Evolutionary conservation across 2,797 vertebrate species (phyloP).

Genomic region (Semaprochilodus insignis): DNA sequence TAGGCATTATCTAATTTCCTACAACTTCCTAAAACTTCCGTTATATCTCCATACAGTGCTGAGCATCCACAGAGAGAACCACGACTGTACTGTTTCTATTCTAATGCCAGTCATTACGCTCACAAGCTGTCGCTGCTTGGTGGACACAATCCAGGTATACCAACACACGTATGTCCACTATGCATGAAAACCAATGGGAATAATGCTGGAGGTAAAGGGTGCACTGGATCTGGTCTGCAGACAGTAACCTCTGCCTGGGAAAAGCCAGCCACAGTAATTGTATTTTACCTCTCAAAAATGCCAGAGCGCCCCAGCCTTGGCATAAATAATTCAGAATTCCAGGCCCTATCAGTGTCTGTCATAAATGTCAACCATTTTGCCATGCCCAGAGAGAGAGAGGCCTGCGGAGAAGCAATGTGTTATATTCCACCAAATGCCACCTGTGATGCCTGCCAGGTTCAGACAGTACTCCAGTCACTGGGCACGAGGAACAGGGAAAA

Average conservation of each 20-base stretch:
- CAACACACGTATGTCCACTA: too few relatives aligned
- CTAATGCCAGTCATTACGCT: not conserved
- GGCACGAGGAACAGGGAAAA: not conserved
- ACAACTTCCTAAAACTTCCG: too few relatives aligned
- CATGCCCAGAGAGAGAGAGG: constrained; percentile 64
- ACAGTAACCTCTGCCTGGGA: constrained; percentile 16
- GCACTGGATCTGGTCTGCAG: constrained; percentile 2
- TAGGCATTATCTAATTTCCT: too few relatives aligned
- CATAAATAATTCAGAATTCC: constrained; percentile 78
- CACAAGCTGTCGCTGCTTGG: not conserved
- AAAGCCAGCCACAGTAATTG: constrained; percentile 24
- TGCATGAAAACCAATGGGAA: constrained; percentile 9
- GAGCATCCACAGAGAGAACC: too few relatives aligned
- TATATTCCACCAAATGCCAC: constrained; percentile 53
- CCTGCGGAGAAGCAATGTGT: constrained; percentile 50
- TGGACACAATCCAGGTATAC: not conserved
- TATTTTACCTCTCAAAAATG: constrained; percentile 48
- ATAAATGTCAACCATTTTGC: constrained; percentile 77
- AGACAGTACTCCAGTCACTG: not conserved
- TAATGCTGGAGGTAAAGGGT: constrained; percentile 19
- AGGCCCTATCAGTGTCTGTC: constrained; percentile 73
- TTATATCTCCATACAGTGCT: too few relatives aligned
- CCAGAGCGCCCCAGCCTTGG: constrained; percentile 43
- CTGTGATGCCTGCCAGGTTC: constrained; percentile 34
- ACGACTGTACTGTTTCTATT: not conserved